Conservation (phyloP, 2,888 invertebrate genomes). For the Erpobdella octoculata region DNA sequence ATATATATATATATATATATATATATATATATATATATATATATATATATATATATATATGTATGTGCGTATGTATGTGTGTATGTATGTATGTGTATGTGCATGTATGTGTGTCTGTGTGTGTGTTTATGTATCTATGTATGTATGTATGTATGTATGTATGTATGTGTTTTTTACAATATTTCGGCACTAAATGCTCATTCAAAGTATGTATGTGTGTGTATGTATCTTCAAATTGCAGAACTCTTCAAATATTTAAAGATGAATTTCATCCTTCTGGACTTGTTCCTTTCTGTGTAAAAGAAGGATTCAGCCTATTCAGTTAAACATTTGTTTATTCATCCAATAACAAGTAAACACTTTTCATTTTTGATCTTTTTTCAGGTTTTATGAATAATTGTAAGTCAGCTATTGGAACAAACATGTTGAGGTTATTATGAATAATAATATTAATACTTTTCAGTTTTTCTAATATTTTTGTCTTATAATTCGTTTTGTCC, state of each 20-base stretch:
- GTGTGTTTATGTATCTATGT: too few relatives aligned
- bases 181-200: too few relatives aligned
- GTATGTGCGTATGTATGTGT: too few relatives aligned
- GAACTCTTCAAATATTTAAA: constrained; percentile 69
- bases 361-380: neutral
- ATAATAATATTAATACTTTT: neutral
- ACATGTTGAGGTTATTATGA: neutral
- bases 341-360: neutral
- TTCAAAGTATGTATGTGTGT: too few relatives aligned
- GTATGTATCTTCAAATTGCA: constrained; percentile 5
- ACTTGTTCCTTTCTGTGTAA: constrained; percentile 62
- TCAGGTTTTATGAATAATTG: neutral
- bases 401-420: neutral
- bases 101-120: too few relatives aligned
- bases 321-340: constrained; percentile 47
- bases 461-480: neutral
- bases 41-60: too few relatives aligned
- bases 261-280: constrained; percentile 66
- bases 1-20: too few relatives aligned
- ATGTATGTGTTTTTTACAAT: too few relatives aligned
- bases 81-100: too few relatives aligned
- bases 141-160: too few relatives aligned
- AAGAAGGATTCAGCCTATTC: constrained; percentile 68
- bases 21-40: too few relatives aligned
- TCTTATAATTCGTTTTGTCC: neutral